Conservation (phyloP, 1,140 invertebrate genomes). For the Zaprionus tsacasi region DNA sequence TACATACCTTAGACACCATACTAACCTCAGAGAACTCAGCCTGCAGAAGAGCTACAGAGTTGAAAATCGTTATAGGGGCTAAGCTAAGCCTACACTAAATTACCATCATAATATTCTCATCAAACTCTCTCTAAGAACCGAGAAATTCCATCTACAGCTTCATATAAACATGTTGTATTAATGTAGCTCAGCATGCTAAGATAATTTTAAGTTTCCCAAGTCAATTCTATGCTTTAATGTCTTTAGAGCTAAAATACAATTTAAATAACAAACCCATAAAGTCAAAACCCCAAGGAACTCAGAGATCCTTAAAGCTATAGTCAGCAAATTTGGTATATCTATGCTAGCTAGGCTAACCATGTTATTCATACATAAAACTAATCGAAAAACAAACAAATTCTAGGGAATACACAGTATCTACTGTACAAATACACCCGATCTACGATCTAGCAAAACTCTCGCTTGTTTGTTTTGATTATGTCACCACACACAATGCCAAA, state of each 20-base stretch:
- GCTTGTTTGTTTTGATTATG: constrained; percentile 48
- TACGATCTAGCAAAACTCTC: not conserved
- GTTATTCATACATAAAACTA: no score
- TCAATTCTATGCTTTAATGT: no score
- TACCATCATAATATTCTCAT: not conserved
- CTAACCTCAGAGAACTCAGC: not conserved
- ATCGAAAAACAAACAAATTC: not conserved
- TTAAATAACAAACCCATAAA: no score
- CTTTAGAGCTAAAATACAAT: no score
- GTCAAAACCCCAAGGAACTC: not conserved
- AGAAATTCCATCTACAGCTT: no score
- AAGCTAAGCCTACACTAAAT: not conserved
- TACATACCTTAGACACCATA: not conserved
- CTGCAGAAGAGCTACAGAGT: not conserved
- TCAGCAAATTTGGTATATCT: not conserved
- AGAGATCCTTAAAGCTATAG: not conserved
- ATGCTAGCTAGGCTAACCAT: no score
- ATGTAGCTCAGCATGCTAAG: no score
- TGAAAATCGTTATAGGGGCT: no score
- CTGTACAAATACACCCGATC: not conserved
- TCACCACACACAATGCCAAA: constrained; percentile 43
- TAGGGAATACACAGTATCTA: not conserved
- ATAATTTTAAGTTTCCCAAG: no score
- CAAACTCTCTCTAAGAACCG: not conserved
- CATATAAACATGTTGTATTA: no score